Evolutionary conservation across 2,113 vertebrate genomes (phyloP).

Genomic region (Myiozetetes cayanensis): DNA sequence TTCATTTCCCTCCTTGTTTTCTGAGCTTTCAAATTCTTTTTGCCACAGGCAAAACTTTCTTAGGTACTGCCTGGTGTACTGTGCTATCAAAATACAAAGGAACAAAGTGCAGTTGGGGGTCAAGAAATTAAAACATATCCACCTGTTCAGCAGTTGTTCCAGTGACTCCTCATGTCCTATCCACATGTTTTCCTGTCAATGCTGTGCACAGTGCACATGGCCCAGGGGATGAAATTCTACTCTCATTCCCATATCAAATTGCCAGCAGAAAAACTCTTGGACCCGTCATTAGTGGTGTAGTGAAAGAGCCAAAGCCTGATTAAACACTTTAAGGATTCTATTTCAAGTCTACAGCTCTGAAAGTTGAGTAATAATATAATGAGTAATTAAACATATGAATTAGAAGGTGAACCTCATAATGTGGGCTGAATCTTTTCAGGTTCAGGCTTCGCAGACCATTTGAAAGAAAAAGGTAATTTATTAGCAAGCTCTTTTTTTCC

Average conservation of each 20-base stretch:
- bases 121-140: background rate
- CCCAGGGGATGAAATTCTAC: background rate
- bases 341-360: background rate
- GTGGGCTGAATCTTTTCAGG: background rate
- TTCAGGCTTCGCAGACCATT: background rate
- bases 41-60: background rate
- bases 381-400: conserved; percentile 16
- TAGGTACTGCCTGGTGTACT: background rate
- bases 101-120: background rate
- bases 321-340: background rate
- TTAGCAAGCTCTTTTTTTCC: background rate
- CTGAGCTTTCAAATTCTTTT: background rate
- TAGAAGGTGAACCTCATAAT: background rate
- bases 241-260: background rate
- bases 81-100: background rate
- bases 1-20: background rate
- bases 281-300: background rate
- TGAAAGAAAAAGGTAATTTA: background rate
- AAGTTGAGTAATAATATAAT: background rate
- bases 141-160: background rate
- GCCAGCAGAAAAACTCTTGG: background rate
- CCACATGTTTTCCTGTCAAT: background rate
- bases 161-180: background rate
- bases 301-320: background rate
- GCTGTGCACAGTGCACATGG: background rate